phyloP scores from a whole-genome alignment of 2,113 vertebrate species.

The Ameiurus melas region DNA sequence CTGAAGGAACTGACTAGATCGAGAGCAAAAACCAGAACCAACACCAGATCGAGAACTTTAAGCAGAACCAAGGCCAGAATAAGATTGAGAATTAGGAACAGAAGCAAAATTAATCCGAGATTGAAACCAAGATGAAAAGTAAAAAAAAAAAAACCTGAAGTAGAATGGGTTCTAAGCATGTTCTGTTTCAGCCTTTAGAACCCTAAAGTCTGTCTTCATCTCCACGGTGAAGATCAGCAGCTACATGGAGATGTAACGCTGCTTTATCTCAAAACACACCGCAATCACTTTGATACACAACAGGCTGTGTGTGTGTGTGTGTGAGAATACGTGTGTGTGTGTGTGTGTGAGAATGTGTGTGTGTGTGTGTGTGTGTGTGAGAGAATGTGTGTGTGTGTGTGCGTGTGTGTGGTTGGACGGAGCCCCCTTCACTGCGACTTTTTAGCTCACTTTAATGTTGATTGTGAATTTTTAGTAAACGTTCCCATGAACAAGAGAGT shows the following conservation, averaged over 20 bases:
- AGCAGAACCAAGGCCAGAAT: not conserved
- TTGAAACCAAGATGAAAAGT: not conserved
- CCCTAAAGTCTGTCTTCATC: not conserved
- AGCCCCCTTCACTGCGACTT: not conserved
- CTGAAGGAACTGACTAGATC: not conserved
- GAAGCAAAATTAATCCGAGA: not conserved
- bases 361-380: not conserved
- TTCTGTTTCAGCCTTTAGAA: not conserved
- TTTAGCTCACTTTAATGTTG: not conserved
- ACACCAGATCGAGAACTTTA: not conserved
- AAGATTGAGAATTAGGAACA: not conserved
- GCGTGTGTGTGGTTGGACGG: not conserved
- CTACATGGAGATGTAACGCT: not conserved
- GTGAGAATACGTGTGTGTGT: not conserved
- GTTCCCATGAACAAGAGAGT: conserved; percentile 16
- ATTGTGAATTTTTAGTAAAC: conserved; percentile 15
- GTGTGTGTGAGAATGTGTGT: conserved; percentile 17
- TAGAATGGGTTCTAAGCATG: not conserved
- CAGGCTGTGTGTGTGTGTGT: not conserved
- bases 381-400: not conserved
- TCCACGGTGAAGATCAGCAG: not conserved
- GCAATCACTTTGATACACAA: not conserved
- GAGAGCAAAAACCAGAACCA: not conserved
- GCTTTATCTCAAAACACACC: not conserved
- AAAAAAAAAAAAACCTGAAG: not conserved